A percentile compares a stretch with the other conserved stretches of the same genome.
phyloP scores from a whole-genome alignment of 2,888 invertebrate species.

The Nephrotoma guestfalica region DNA sequence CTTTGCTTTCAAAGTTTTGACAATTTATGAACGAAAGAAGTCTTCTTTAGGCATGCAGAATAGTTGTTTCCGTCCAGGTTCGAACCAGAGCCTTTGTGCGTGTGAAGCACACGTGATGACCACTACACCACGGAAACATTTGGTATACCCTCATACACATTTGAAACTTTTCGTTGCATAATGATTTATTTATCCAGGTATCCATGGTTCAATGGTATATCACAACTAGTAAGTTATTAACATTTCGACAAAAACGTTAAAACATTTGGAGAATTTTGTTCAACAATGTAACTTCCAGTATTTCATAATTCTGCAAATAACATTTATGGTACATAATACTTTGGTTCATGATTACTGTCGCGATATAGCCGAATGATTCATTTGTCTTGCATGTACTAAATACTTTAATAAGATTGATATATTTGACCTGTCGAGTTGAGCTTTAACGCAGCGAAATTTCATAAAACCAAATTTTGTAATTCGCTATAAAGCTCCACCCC shows the following conservation, averaged over 20 bases:
- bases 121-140: constrained; percentile 32
- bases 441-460: neutral
- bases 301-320: neutral
- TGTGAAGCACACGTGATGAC: constrained; percentile 36
- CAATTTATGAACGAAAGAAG: too few relatives aligned
- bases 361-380: neutral
- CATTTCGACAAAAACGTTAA: neutral
- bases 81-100: constrained; percentile 37
- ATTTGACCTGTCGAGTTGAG: neutral
- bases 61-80: constrained; percentile 32
- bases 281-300: neutral
- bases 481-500: neutral
- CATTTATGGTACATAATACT: neutral
- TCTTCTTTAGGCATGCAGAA: too few relatives aligned
- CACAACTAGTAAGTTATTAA: neutral
- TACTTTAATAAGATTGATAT: neutral
- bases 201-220: neutral
- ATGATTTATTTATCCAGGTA: neutral
- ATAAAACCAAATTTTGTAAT: neutral
- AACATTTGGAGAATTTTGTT: neutral
- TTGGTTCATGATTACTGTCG: neutral
- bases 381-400: neutral
- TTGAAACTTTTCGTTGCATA: too few relatives aligned
- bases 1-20: too few relatives aligned
- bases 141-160: too few relatives aligned